A percentile compares a stretch with the other conserved stretches of the same genome.
phyloP scores from a whole-genome alignment of 1,140 invertebrate genomes.

The Globodera rostochiensis region DNA sequence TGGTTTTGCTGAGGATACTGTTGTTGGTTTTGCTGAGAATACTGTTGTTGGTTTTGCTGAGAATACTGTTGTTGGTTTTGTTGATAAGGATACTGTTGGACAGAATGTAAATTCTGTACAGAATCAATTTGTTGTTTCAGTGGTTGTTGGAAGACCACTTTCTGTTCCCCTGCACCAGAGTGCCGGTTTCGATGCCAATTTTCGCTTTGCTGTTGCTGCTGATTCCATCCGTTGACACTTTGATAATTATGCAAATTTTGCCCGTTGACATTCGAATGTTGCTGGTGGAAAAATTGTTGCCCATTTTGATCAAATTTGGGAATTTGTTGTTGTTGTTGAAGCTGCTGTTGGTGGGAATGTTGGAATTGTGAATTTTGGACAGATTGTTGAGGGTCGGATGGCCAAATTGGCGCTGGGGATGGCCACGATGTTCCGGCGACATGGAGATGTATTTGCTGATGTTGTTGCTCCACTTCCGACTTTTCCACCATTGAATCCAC shows the following conservation, averaged over 20 bases:
- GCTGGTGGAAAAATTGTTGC: background rate
- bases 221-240: background rate
- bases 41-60: background rate
- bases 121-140: no score
- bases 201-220: background rate
- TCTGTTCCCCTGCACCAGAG: background rate
- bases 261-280: background rate
- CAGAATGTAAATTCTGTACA: no score
- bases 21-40: background rate
- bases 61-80: no score
- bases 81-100: no score
- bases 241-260: background rate
- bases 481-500: background rate
- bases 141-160: background rate
- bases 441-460: background rate
- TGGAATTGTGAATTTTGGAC: background rate
- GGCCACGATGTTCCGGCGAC: background rate
- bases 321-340: background rate
- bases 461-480: background rate
- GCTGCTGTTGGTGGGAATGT: background rate
- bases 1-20: background rate
- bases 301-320: background rate
- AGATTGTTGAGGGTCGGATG: background rate
- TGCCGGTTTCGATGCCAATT: background rate
- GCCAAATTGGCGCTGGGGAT: background rate